Conservation (phyloP, 2,797 vertebrate genomes). For the Enteromius mattozi region DNA sequence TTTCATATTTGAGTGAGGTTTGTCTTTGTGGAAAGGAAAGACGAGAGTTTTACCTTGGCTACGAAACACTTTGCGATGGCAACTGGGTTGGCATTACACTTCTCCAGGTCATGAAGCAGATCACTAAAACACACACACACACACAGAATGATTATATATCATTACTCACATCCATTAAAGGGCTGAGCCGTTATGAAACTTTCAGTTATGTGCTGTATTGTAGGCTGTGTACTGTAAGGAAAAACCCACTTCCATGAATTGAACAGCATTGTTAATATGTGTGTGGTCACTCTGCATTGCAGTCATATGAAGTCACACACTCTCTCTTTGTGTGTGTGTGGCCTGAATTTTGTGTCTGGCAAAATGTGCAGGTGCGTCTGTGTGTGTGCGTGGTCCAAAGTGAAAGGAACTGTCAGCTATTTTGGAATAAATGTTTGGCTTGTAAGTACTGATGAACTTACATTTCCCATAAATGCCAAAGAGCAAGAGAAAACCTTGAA, state of each 20-base stretch:
- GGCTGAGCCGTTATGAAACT: background rate
- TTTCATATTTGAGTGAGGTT: background rate
- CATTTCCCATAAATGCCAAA: background rate
- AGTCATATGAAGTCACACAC: background rate
- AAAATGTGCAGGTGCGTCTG: conserved; percentile 24
- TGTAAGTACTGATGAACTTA: background rate
- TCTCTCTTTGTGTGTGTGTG: background rate
- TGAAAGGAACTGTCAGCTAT: background rate
- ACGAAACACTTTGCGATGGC: conserved; percentile 98
- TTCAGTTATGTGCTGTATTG: background rate
- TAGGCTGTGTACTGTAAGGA: background rate
- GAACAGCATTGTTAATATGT: conserved; percentile 1
- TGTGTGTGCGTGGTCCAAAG: conserved; percentile 29
- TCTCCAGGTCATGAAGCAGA: conserved; percentile 93
- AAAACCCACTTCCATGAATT: conserved; percentile 29
- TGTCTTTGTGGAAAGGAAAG: conserved; percentile 17
- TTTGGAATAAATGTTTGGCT: background rate
- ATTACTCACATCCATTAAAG: conserved; percentile 11
- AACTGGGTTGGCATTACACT: conserved; percentile 94
- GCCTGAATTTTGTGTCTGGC: conserved; percentile 21
- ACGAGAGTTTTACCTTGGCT: conserved; percentile 87
- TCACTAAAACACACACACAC: conserved; percentile 79
- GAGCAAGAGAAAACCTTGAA: background rate
- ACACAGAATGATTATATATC: conserved; percentile 35
- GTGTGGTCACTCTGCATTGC: conserved; percentile 3